These are phyloP conservation scores for Lagodon rhomboides DNA, from an alignment of 2,797 vertebrate genomes.

Conservation along the genomic window DNA sequence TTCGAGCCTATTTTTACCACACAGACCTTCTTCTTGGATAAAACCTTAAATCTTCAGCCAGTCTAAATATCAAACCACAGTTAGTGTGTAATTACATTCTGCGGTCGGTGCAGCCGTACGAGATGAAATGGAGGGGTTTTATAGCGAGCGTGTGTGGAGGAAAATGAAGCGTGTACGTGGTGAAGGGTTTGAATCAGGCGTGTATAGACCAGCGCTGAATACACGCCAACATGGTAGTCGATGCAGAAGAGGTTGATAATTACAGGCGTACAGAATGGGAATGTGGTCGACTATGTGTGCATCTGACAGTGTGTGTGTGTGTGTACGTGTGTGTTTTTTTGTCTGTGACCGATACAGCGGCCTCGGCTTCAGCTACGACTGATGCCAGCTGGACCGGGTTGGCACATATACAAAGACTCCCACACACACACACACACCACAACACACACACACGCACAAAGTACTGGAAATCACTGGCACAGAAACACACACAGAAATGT, in stretches of 20 bases:
- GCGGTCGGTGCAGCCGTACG: slow-evolving; percentile 65
- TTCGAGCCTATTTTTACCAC: slow-evolving; percentile 74
- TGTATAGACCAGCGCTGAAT: slow-evolving; percentile 78
- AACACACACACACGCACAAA: slow-evolving; percentile 52
- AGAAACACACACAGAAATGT: slow-evolving; percentile 48
- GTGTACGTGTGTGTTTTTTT: slow-evolving; percentile 42
- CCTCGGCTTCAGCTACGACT: slow-evolving; percentile 73
- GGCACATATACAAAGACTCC: slow-evolving; percentile 78
- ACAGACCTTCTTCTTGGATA: slow-evolving; percentile 64
- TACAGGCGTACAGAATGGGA: slow-evolving; percentile 78
- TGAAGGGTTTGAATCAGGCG: slow-evolving; percentile 79
- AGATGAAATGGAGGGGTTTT: slow-evolving; percentile 73
- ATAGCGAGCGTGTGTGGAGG: slow-evolving; percentile 62
- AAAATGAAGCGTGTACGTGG: slow-evolving; percentile 75
- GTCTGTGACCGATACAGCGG: slow-evolving; percentile 72
- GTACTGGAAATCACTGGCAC: slow-evolving; percentile 50
- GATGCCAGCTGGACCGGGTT: slow-evolving; percentile 81
- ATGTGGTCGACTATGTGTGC: slow-evolving; percentile 60
- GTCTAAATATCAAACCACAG: slow-evolving; percentile 81
- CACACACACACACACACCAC: slow-evolving; percentile 46
- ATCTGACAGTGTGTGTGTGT: slow-evolving; percentile 31
- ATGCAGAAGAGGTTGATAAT: slow-evolving; percentile 85
- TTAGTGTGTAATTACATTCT: slow-evolving; percentile 78
- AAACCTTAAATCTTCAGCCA: slow-evolving; percentile 79
- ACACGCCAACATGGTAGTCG: slow-evolving; percentile 78